Evolutionary conservation across 2,113 vertebrate species (phyloP).

Genomic region (Vulpes lagopus): DNA sequence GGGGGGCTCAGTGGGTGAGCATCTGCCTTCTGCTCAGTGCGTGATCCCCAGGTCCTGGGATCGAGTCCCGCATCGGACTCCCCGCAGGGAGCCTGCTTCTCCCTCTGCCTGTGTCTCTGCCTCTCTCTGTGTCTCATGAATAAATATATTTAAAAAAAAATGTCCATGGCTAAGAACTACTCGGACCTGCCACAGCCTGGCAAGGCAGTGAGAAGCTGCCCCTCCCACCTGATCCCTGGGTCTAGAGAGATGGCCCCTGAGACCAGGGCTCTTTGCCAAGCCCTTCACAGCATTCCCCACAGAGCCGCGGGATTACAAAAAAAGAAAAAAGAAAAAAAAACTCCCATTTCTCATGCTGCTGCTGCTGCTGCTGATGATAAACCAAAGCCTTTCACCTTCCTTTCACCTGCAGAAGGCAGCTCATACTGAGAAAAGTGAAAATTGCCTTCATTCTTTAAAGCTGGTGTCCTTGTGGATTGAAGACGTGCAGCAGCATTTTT

Average conservation of each 20-base stretch:
- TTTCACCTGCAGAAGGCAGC: background rate
- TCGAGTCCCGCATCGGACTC: too few species aligned
- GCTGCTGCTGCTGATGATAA: background rate
- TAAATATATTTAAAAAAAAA: background rate
- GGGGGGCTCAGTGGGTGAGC: too few species aligned
- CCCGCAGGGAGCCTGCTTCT: too few species aligned
- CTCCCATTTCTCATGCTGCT: background rate
- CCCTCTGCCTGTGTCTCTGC: too few species aligned
- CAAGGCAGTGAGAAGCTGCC: accelerated
- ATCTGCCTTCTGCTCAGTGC: too few species aligned
- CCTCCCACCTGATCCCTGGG: background rate
- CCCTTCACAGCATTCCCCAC: background rate
- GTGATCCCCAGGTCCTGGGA: too few species aligned
- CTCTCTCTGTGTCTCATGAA: too few species aligned
- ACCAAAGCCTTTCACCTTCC: background rate
- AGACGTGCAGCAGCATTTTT: accelerated
- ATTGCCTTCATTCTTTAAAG: background rate
- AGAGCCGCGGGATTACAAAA: background rate
- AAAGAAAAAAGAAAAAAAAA: background rate
- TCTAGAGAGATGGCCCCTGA: too few species aligned
- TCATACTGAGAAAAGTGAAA: background rate
- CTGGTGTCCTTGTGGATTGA: background rate
- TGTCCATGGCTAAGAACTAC: background rate
- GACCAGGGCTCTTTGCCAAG: background rate
- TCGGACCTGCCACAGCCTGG: background rate